Base-by-base conservation (phyloP, 30 jellyfish, hydroid and myxozoan genomes). In the Aurelia aurita region DNA sequence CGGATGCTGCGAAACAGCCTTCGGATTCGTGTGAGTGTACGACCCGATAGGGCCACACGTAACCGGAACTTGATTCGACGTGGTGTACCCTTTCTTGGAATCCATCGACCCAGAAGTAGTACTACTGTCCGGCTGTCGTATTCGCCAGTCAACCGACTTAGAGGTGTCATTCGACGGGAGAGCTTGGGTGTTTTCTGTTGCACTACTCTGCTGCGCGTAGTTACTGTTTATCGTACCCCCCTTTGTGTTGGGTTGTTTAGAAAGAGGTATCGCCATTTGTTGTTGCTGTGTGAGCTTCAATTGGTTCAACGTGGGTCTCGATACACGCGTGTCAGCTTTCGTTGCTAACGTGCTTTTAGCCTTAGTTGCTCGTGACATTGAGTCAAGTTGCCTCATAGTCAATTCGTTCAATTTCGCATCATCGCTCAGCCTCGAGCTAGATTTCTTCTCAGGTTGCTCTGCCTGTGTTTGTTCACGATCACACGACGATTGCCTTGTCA, bases 231-330 rank as follows among this genome's bases (percentile, higher is more conserved):
- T 46, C 3, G 55, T n/a, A 14, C 55, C 35, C 32, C 67, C 59
- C 57, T 46, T 72, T 72, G 73, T 31, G 55, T 70, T 44, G 9
- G 35, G 62, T 66, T 57, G 76, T 22, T 18, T 32, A 26, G 80
- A 23, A 32, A 29, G 46, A 59, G 53, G 74, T 20, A 34, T 83
- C 14, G 63, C 76, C 96, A 88, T 94, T 47, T 94, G 99, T 46
- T 88, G 96, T 61, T 95, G 97, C 80, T 79, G 97, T 32, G 81
- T 94, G 27, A 74, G 55, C 63, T 94, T 94, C 15, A 94, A 71
- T 60, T 94, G 97, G 70, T 94, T 94, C 29, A 94, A 67, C n/a
- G 97, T 87, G 20, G 97, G 99, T 72, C 94, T 88, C 10, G 96
- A 23, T n/a, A 69, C 82, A 39, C 84, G 89, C 12, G 82, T 77